Evolutionary conservation across 2,888 invertebrate species (phyloP), one percentile per base, ranked within the genome.

Genomic region (Lycia hirtaria): DNA sequence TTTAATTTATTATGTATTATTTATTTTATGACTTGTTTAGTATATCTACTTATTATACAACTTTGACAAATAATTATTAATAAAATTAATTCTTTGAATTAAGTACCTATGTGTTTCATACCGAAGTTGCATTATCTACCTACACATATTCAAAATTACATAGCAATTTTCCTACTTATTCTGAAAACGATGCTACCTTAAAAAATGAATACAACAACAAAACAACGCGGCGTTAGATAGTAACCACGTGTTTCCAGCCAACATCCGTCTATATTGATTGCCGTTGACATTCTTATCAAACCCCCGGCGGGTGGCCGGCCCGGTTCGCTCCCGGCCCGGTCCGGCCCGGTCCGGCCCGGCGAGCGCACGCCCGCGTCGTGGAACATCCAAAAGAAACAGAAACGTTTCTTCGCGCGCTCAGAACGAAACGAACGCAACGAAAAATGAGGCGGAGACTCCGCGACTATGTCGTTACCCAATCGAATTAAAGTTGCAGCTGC

Each of bases 261-360:
- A 49, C 71, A 80, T 92, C 89, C 87, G 87, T 87, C 88, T 88
- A 90, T 93, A 94, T 94, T 93, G 94, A 93, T 93, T 93, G 81
- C 83, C 85, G 93, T 93, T 93, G 94, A 94, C 94, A 94, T 93
- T 93, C 91, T 93, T 93, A 93, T 93, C 93, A 93, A 92, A 76
- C 80, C 83, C 80, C 92, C 88, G 87, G 83, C 80, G 82, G 82
- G 83, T 81, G 40, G 24, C 28, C 15, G 22, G 37, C 44, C 24
- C 37, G 38, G 50, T 26, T 14, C 40, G 51, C n/a, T n/a, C n/a
- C 30, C 24, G 22, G 37, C 44, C 24, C 37, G 38, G 50, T 26
- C 19, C 40, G 51, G 26, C 19, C 19, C 51, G n/a, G 48, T 0
- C n/a, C 47, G 51, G 41, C 40, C 12, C 47, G 35, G 20, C 38